Evolutionary conservation across 2,113 vertebrate species (phyloP).

Genomic region (Nanorana parkeri): DNA sequence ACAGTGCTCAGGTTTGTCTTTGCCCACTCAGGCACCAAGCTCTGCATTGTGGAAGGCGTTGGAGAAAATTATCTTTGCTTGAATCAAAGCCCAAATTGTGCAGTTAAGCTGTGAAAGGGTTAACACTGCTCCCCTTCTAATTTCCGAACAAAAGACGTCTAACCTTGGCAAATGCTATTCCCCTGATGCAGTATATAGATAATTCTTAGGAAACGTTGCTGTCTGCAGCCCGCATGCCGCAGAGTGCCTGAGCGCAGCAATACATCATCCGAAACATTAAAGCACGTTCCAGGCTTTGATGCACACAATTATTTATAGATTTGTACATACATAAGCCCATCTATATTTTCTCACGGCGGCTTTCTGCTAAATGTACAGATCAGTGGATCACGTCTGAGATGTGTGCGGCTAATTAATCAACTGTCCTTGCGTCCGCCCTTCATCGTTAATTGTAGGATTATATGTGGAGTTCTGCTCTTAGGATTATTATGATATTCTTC

Average conservation of each 20-base stretch:
- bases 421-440: conserved; percentile 6
- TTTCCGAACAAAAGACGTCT: too few relatives aligned
- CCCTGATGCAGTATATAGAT: neutral
- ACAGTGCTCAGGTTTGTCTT: too few relatives aligned
- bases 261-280: conserved; percentile 13
- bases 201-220: neutral
- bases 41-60: too few relatives aligned
- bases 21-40: too few relatives aligned
- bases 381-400: neutral
- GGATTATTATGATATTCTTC: too few relatives aligned
- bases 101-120: too few relatives aligned
- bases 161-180: conserved; percentile 1
- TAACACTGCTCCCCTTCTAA: too few relatives aligned
- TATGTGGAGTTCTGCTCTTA: too few relatives aligned
- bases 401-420: neutral
- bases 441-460: neutral
- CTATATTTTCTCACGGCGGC: neutral
- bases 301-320: conserved; percentile 13
- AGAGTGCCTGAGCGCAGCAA: neutral
- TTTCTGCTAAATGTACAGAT: neutral
- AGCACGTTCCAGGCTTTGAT: neutral
- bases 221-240: neutral
- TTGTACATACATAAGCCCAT: neutral
- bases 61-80: too few relatives aligned
- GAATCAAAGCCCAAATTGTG: too few relatives aligned